phyloP scores from a whole-genome alignment of 2,888 invertebrate species.

The Lepidochrysops patricia region DNA sequence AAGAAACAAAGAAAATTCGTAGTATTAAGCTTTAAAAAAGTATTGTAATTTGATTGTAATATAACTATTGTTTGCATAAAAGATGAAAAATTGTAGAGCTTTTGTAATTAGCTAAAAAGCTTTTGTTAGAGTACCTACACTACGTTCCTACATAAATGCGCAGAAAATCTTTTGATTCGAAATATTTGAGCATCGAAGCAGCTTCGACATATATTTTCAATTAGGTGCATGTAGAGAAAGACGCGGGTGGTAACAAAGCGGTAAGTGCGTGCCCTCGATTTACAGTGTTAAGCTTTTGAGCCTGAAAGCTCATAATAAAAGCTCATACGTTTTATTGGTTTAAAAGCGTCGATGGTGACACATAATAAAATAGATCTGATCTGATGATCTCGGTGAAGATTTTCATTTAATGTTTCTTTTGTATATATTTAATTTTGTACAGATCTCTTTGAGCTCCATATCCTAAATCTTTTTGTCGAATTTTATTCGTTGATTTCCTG shows the following conservation, averaged over 20 bases:
- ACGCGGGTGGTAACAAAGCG: neutral
- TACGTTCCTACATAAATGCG: neutral
- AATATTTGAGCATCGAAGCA: neutral
- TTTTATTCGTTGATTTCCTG: neutral
- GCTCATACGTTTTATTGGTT: neutral
- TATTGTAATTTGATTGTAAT: neutral
- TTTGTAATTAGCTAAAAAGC: slow-evolving; percentile 8
- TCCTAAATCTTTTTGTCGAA: neutral
- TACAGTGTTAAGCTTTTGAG: neutral
- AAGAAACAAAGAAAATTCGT: neutral
- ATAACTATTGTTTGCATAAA: neutral
- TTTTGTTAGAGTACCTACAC: neutral
- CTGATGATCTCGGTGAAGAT: too few relatives aligned
- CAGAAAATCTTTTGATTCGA: neutral
- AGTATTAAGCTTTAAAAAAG: neutral
- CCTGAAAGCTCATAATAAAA: neutral
- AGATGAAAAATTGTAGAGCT: neutral
- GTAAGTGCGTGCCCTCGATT: neutral
- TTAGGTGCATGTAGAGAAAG: neutral
- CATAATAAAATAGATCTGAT: too few relatives aligned
- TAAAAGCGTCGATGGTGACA: neutral
- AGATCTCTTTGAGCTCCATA: neutral
- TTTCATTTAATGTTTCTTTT: neutral
- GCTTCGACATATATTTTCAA: slow-evolving; percentile 10
- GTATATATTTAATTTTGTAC: neutral